Evolutionary conservation across 2,888 invertebrate genomes (phyloP).

Genomic region (Archips xylosteana): DNA sequence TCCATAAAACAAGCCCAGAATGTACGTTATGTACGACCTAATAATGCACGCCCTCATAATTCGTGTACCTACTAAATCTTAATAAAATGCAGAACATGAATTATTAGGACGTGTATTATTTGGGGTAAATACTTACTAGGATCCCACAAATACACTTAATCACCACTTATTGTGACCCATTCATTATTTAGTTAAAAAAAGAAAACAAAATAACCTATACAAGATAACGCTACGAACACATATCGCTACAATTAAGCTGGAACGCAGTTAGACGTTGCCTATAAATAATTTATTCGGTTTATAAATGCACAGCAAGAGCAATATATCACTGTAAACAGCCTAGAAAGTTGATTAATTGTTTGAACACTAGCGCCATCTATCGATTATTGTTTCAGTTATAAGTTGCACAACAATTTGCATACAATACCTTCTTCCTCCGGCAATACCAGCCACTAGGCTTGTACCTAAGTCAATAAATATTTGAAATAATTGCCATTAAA

Average conservation of each 20-base stretch:
- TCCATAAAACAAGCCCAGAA: too few species aligned
- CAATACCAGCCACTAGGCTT: too few species aligned
- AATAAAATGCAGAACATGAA: too few species aligned
- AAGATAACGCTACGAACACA: neutral
- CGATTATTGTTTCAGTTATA: neutral
- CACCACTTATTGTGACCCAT: neutral
- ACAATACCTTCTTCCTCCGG: too few species aligned
- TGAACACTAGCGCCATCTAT: conserved; percentile 22
- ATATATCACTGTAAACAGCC: neutral
- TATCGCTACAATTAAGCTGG: neutral
- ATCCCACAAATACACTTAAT: too few species aligned
- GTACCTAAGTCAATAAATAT: too few species aligned
- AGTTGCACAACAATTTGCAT: neutral
- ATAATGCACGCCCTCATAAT: too few species aligned
- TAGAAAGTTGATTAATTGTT: neutral
- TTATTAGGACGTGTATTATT: too few species aligned
- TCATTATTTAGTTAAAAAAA: neutral
- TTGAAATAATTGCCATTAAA: too few species aligned
- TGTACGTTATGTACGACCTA: too few species aligned
- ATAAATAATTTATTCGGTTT: neutral
- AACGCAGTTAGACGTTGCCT: neutral
- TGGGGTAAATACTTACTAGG: too few species aligned
- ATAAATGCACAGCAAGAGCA: conserved; percentile 2
- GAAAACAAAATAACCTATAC: neutral
- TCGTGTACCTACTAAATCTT: too few species aligned